Evolutionary conservation across 1,140 invertebrate species (phyloP), one percentile per base, ranked within the genome.

Genomic region (Patella vulgata): DNA sequence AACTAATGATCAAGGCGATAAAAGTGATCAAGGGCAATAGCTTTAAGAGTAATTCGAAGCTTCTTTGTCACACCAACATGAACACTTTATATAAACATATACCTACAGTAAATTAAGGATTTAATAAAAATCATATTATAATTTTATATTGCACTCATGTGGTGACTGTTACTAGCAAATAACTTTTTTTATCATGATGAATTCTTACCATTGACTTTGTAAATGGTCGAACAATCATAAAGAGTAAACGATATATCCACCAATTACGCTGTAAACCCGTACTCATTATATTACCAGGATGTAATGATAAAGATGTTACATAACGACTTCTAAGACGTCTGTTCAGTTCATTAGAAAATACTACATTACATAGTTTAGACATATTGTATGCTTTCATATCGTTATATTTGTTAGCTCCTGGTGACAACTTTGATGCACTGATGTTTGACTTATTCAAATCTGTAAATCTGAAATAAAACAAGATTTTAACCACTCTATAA

Each of bases 251-350:
- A 66, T 90, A 95, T 0, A 92, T 66, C 92, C 93, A 97, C 89
- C 92, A 96, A 79, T 93, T 87, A 31, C 92, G 87, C n/a, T 88
- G 82, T 3, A 97, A 23, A 63, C 88, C 87, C 9, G 91, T 89
- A 61, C 86, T 90, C 6, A 97, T 91, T 88, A 96, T 89, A 81
- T 97, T 97, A 21, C 96, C 96, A 27, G 96, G 96, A 86, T 98
- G 96, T 17, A 96, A 81, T 21, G 91, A 89, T 82, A 94, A 93
- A 1, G 91, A 89, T 28, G 86, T 88, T n/a, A 97, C 88, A 2
- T 89, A 89, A 70, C 88, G 87, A 14, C 82, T 52, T 21, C 46
- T 39, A 21, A 76, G 57, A 9, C 70, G 60, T 43, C 33, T 63
- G 59, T 92, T 88, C 14, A 95, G 79, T 80, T 93, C 91, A 73